Conservation (phyloP, 2,888 invertebrate species). For the Drosophila prostipennis region DNA sequence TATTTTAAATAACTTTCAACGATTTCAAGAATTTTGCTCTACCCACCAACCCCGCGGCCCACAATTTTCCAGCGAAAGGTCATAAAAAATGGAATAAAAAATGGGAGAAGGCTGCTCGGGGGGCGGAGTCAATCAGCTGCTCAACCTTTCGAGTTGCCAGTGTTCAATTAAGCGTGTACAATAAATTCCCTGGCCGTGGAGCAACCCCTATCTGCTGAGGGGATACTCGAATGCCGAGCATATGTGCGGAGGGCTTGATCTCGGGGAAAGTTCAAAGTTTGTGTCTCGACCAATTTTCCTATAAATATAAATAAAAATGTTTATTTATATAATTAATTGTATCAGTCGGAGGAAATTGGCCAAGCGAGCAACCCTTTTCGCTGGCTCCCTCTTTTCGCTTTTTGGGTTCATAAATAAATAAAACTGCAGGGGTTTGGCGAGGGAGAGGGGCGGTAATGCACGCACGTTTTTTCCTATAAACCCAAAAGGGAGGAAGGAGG, state of each 20-base stretch:
- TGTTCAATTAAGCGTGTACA: conserved; percentile 76
- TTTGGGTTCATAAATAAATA: conserved; percentile 41
- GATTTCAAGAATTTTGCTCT: conserved; percentile 40
- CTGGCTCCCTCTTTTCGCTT: not conserved
- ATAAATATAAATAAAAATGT: conserved; percentile 39
- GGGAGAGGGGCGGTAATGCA: conserved; percentile 17
- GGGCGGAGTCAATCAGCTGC: conserved; percentile 68
- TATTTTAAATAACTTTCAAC: conserved; percentile 66
- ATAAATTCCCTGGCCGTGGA: conserved; percentile 63
- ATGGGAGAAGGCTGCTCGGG: conserved; percentile 28
- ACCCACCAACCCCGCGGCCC: not conserved
- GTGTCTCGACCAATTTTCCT: conserved; percentile 31
- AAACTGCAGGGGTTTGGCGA: conserved; percentile 2
- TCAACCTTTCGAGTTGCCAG: conserved; percentile 72
- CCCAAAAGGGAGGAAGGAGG: not conserved
- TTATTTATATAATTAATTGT: conserved; percentile 77
- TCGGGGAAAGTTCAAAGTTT: conserved; percentile 62
- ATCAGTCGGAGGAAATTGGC: conserved; percentile 47
- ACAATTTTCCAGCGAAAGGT: conserved; percentile 44
- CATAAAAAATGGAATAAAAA: conserved; percentile 54
- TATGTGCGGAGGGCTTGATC: conserved; percentile 52
- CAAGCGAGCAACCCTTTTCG: conserved; percentile 62
- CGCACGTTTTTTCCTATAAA: conserved; percentile 32
- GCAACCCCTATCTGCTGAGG: conserved; percentile 45
- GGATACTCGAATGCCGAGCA: conserved; percentile 34